phyloP scores from a whole-genome alignment of 53 echinoderm and acorn worm species.

The Zoroaster sp. region DNA sequence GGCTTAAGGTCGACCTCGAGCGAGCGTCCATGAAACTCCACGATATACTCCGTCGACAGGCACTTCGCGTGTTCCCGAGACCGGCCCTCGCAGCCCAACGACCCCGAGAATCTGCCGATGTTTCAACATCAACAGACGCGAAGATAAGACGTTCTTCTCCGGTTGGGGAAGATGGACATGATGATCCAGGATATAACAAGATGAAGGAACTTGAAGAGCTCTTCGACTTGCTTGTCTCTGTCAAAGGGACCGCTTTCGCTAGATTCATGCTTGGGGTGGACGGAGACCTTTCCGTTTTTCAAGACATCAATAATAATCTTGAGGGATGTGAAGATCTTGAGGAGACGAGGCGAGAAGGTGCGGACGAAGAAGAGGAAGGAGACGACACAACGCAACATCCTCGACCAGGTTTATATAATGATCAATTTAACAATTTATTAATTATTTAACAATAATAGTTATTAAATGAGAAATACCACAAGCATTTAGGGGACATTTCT shows the following conservation, averaged over 20 bases:
- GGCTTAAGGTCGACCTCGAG: not conserved
- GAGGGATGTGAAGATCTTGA: not conserved
- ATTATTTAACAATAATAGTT: not conserved
- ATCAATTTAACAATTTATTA: not conserved
- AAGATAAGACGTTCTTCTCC: not conserved
- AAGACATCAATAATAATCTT: not conserved
- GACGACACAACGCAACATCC: not conserved
- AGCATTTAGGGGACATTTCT: no score
- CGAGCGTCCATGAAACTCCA: conserved; percentile 7
- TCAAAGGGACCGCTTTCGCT: not conserved
- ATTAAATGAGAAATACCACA: no score
- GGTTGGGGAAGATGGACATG: not conserved
- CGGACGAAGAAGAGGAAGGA: not conserved
- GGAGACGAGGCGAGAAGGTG: not conserved
- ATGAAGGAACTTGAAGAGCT: conserved; percentile 4
- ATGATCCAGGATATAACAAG: not conserved
- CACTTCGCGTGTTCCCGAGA: not conserved
- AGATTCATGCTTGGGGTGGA: not conserved
- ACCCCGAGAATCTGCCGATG: not conserved
- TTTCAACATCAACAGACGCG: conserved; percentile 1
- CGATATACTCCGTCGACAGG: not conserved
- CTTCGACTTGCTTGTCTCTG: conserved; percentile 1
- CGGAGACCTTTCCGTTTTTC: not conserved
- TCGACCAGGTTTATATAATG: not conserved
- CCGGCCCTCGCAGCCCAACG: not conserved